Percentiles rank a stretch among this genome's conserved stretches.
Conservation (phyloP, 1,140 invertebrate species). For the Philopotamus ludificatus region DNA sequence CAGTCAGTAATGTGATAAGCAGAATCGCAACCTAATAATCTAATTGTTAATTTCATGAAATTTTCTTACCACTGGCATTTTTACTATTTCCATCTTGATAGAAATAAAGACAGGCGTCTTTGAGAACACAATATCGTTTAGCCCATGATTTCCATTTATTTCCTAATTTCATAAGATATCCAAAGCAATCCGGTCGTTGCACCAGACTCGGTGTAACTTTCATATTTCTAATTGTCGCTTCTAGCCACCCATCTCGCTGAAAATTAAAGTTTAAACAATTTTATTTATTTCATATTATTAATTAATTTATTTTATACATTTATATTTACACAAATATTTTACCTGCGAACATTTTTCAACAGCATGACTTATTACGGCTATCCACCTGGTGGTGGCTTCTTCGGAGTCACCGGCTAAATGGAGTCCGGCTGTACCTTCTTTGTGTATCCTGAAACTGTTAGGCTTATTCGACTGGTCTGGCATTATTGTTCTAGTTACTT, state of each 20-base stretch:
- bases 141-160: slow-evolving; percentile 83
- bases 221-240: slow-evolving; percentile 61
- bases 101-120: slow-evolving; percentile 94
- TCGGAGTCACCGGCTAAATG: slow-evolving; percentile 80
- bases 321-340: no score
- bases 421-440: slow-evolving; percentile 72
- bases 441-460: slow-evolving; percentile 71
- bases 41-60: no score
- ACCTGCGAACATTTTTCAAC: slow-evolving; percentile 66
- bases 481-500: slow-evolving; percentile 63
- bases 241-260: slow-evolving; percentile 58
- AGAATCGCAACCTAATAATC: no score
- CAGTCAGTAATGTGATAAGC: no score
- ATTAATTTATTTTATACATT: no score
- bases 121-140: slow-evolving; percentile 89
- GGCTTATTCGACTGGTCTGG: slow-evolving; percentile 48
- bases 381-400: slow-evolving; percentile 74
- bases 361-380: slow-evolving; percentile 69
- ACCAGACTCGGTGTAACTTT: slow-evolving; percentile 71
- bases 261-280: slow-evolving; percentile 27
- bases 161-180: slow-evolving; percentile 81
- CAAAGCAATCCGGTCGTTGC: slow-evolving; percentile 83
- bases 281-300: neutral
- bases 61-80: slow-evolving; percentile 74
- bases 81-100: slow-evolving; percentile 85